These are phyloP conservation scores for Python bivittatus DNA, from an alignment of 2,113 vertebrate genomes.

Conservation along the genomic window DNA sequence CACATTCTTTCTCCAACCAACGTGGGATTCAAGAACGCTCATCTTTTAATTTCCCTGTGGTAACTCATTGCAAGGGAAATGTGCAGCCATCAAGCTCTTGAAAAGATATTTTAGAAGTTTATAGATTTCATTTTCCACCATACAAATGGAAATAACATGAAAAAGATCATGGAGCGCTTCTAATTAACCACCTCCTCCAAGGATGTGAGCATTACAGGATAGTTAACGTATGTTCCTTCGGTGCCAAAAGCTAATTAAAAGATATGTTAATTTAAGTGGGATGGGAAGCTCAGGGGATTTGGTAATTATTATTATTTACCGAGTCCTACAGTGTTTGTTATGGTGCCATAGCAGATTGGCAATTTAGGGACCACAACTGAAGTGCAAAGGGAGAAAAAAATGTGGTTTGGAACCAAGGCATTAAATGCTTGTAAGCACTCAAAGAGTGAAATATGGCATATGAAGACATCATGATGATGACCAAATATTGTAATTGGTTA, in stretches of 20 bases:
- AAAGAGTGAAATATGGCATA: not conserved
- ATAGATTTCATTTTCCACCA: conserved; percentile 23
- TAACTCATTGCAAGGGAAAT: conserved; percentile 15
- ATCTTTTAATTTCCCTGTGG: conserved; percentile 5
- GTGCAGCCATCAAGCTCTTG: conserved; percentile 26
- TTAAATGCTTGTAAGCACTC: conserved; percentile 24
- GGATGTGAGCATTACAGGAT: conserved; percentile 8
- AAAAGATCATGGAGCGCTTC: conserved; percentile 23
- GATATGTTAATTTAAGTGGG: conserved; percentile 51
- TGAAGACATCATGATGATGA: not conserved
- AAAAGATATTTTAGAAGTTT: conserved; percentile 42
- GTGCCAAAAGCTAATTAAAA: conserved; percentile 60
- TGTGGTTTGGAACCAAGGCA: conserved; percentile 17
- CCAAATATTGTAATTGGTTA: not conserved
- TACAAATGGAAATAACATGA: conserved; percentile 38
- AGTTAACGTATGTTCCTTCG: conserved; percentile 38
- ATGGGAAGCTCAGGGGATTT: conserved; percentile 52
- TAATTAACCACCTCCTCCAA: conserved; percentile 41
- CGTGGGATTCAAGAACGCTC: not conserved
- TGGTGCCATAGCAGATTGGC: conserved; percentile 26
- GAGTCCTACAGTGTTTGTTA: conserved; percentile 48
- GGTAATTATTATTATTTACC: conserved; percentile 62
- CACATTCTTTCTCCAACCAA: conserved; percentile 24
- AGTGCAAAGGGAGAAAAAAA: conserved; percentile 28
- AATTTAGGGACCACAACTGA: conserved; percentile 43